Evolutionary conservation across 2,888 invertebrate species (phyloP).

Genomic region (Poecilobothrus nobilitatus): DNA sequence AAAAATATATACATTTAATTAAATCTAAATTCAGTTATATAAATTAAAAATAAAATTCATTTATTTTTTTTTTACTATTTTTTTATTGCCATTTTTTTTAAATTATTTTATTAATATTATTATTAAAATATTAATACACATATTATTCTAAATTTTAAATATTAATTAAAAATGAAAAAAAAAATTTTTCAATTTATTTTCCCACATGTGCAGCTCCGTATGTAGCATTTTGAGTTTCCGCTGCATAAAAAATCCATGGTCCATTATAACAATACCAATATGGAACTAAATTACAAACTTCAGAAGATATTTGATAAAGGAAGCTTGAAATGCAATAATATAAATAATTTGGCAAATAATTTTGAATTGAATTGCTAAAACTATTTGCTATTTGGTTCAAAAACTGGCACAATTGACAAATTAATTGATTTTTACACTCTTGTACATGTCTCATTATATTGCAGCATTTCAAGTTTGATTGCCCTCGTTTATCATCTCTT

Average conservation of each 20-base stretch:
- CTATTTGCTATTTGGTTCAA: neutral
- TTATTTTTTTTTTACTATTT: too few species aligned
- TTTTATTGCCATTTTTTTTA: too few species aligned
- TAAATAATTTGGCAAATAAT: neutral
- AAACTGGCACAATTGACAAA: neutral
- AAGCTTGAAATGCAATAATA: neutral
- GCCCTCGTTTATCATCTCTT: neutral
- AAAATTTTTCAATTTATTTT: too few species aligned
- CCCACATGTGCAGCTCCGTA: too few species aligned
- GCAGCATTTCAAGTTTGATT: neutral
- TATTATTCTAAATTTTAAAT: too few species aligned
- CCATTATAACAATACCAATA: neutral
- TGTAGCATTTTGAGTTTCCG: neutral
- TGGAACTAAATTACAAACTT: slow-evolving; percentile 1
- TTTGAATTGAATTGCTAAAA: neutral
- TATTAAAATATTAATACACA: too few species aligned
- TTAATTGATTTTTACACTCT: neutral
- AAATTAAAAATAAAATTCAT: too few species aligned
- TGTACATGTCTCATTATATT: neutral
- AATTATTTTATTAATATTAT: too few species aligned
- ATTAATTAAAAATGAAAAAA: too few species aligned
- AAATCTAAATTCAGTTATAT: too few species aligned
- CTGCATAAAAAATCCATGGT: neutral
- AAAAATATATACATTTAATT: too few species aligned
- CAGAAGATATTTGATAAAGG: neutral